These are phyloP conservation scores for Austrolebias charrua DNA, from an alignment of 2,797 vertebrate genomes.

Conservation along the genomic window DNA sequence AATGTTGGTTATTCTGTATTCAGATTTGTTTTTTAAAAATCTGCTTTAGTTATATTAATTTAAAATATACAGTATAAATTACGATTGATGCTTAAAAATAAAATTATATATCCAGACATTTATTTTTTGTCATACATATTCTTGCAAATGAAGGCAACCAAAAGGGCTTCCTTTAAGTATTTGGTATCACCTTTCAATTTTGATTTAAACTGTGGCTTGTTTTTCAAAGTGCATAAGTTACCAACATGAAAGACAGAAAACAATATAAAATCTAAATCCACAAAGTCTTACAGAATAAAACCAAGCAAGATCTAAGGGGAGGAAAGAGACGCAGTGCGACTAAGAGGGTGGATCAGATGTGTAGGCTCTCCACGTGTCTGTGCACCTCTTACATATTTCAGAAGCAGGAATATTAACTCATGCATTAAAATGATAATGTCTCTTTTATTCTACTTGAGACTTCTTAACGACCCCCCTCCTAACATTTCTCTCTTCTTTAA, in stretches of 20 bases:
- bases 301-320: not conserved
- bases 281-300: not conserved
- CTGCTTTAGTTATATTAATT: not conserved
- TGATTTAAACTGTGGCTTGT: too few species aligned
- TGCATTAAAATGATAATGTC: constrained; percentile 61
- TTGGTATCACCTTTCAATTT: too few species aligned
- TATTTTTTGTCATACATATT: too few species aligned
- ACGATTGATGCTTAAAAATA: too few species aligned
- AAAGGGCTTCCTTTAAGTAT: too few species aligned
- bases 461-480: constrained; percentile 52
- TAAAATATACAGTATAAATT: not conserved
- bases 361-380: not conserved
- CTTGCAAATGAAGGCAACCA: too few species aligned
- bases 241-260: too few species aligned
- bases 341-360: constrained; percentile 6
- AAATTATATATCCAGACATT: too few species aligned
- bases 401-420: constrained; percentile 49
- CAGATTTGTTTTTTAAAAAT: too few species aligned
- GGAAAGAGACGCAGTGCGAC: constrained; percentile 5
- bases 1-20: too few species aligned
- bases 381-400: constrained; percentile 43
- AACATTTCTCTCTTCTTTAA: constrained; percentile 43
- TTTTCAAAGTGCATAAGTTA: too few species aligned
- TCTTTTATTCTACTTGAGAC: constrained; percentile 55
- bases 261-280: not conserved